Evolutionary conservation across 2,888 invertebrate genomes (phyloP).

Genomic region (Slavum lentiscoides): DNA sequence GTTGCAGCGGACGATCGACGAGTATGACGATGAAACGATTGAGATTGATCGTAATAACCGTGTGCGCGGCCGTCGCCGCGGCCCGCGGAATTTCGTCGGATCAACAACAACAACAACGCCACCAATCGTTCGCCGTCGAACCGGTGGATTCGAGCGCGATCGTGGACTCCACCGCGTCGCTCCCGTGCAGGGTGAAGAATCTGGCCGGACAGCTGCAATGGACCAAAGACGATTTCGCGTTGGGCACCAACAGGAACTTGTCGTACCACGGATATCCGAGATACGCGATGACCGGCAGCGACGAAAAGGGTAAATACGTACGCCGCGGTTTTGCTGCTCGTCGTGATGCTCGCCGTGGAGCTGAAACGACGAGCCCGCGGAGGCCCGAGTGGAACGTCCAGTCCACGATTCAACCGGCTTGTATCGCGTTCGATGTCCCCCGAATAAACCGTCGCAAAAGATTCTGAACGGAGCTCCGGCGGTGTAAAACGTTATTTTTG

Average conservation of each 20-base stretch:
- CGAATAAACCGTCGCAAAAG: no score
- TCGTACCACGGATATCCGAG: conserved; percentile 79
- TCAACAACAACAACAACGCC: conserved; percentile 72
- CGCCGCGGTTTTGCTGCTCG: background rate
- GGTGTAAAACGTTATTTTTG: no score
- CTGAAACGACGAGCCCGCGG: no score
- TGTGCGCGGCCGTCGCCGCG: conserved; percentile 54
- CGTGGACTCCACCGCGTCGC: conserved; percentile 82
- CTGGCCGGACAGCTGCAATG: conserved; percentile 91
- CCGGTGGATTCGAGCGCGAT: conserved; percentile 90
- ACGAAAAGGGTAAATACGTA: conserved; percentile 78
- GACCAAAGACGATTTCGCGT: conserved; percentile 95
- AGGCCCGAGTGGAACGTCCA: no score
- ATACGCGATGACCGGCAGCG: conserved; percentile 94
- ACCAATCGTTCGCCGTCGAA: conserved; percentile 79
- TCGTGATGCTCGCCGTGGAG: no score
- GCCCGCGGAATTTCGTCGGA: background rate
- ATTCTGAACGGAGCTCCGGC: no score
- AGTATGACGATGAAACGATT: conserved; percentile 33
- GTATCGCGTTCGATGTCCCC: no score
- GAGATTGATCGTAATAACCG: background rate
- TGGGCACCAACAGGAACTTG: conserved; percentile 86
- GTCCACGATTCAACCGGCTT: no score
- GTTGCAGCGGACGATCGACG: conserved; percentile 13
- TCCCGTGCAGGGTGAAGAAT: conserved; percentile 87